These are phyloP conservation scores for Metallyticus violacea DNA, from an alignment of 2,888 invertebrate species.

Conservation along the genomic window DNA sequence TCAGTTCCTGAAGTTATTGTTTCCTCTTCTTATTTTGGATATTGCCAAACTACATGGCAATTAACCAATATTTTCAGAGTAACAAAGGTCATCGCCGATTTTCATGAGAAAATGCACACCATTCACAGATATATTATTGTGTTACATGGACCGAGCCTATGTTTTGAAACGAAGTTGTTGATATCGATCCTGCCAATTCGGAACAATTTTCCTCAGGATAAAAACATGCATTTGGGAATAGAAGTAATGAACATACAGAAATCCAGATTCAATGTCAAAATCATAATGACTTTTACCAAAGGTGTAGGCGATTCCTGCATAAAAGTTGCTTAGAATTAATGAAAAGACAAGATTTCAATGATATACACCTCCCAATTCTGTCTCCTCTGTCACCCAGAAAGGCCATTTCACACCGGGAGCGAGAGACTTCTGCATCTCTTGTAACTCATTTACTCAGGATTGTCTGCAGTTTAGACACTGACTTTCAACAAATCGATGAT, in stretches of 20 bases:
- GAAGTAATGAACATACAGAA: background rate
- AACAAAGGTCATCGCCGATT: background rate
- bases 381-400: background rate
- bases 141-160: background rate
- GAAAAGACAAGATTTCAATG: background rate
- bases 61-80: too few relatives aligned
- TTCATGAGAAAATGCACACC: constrained; percentile 3
- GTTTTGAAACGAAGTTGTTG: background rate
- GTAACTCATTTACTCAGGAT: background rate
- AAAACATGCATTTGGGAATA: background rate
- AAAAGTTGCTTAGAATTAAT: background rate
- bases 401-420: background rate
- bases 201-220: background rate
- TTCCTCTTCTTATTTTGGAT: background rate
- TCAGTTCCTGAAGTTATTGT: background rate
- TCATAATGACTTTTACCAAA: background rate
- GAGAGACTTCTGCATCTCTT: background rate
- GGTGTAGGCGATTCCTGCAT: background rate
- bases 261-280: background rate
- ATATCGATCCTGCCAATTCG: background rate
- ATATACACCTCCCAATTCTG: background rate
- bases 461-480: background rate
- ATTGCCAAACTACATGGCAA: background rate
- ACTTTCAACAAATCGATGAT: background rate
- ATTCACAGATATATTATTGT: background rate